Evolutionary conservation across 2,797 vertebrate species (phyloP).

Genomic region (Microchirus variegatus): DNA sequence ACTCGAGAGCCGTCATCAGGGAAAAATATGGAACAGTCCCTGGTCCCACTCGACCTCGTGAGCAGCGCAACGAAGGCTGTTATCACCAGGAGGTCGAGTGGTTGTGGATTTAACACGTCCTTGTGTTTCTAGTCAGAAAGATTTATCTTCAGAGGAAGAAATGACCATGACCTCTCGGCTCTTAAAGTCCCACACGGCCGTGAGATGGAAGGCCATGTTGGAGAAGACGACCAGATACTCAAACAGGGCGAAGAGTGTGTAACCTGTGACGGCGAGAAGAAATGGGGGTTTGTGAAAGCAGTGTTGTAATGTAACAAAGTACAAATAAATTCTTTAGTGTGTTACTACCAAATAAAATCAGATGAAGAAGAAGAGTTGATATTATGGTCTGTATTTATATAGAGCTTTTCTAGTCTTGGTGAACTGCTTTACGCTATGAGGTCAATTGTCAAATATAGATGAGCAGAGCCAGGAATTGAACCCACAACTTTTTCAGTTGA

Average conservation of each 20-base stretch:
- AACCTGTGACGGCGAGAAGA: constrained; percentile 74
- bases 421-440: no score
- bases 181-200: constrained; percentile 92
- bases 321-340: no score
- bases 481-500: no score
- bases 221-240: constrained; percentile 92
- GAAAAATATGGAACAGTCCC: constrained; percentile 59
- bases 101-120: constrained; percentile 13
- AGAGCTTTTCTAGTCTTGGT: no score
- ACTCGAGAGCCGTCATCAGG: constrained; percentile 25
- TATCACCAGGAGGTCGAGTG: constrained; percentile 11
- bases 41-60: constrained; percentile 42
- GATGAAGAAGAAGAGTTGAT: no score
- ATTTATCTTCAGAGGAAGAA: constrained; percentile 86
- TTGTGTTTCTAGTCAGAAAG: constrained; percentile 78
- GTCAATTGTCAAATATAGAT: no score
- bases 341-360: no score
- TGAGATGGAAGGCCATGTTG: constrained; percentile 97
- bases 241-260: constrained; percentile 90
- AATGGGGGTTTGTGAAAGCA: not conserved
- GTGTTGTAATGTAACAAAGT: no score
- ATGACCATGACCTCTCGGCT: constrained; percentile 88
- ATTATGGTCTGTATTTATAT: no score
- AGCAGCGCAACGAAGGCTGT: constrained; percentile 20
- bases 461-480: no score